Evolutionary conservation across 2,888 invertebrate genomes (phyloP).

Genomic region (Drosophila quinaria): DNA sequence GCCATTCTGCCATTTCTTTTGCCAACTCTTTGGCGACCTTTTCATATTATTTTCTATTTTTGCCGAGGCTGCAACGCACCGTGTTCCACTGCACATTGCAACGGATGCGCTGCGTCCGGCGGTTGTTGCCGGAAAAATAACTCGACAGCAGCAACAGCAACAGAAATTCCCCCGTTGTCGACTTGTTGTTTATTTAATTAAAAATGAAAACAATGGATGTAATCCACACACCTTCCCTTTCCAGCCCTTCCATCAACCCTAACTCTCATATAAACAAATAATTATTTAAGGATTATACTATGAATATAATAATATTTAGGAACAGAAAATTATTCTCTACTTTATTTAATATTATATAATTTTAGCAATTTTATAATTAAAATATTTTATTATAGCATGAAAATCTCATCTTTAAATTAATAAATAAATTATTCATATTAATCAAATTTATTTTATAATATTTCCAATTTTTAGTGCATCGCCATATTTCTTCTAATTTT

Average conservation of each 20-base stretch:
- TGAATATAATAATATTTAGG: conserved; percentile 14
- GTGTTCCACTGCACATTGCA: conserved; percentile 49
- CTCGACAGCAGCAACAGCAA: conserved; percentile 55
- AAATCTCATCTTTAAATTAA: too few species aligned
- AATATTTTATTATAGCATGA: too few species aligned
- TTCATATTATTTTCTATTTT: conserved; percentile 53
- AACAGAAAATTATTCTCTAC: too few species aligned
- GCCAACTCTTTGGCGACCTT: conserved; percentile 63
- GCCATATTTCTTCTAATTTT: not conserved
- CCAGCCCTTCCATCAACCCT: not conserved
- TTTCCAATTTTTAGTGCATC: too few species aligned
- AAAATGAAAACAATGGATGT: conserved; percentile 63
- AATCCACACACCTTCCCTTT: not conserved
- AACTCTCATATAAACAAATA: not conserved
- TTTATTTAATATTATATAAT: not conserved
- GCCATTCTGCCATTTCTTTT: conserved; percentile 48
- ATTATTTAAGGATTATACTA: not conserved
- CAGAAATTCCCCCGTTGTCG: conserved; percentile 53
- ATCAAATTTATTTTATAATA: too few species aligned
- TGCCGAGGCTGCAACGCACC: conserved; percentile 11
- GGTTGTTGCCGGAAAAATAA: conserved; percentile 70
- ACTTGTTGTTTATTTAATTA: conserved; percentile 71
- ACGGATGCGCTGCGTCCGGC: conserved; percentile 65
- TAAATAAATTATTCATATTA: too few species aligned
- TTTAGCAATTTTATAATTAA: not conserved